Base-by-base conservation (phyloP, 2,888 invertebrate genomes). In the Dryadula phaetusa region DNA sequence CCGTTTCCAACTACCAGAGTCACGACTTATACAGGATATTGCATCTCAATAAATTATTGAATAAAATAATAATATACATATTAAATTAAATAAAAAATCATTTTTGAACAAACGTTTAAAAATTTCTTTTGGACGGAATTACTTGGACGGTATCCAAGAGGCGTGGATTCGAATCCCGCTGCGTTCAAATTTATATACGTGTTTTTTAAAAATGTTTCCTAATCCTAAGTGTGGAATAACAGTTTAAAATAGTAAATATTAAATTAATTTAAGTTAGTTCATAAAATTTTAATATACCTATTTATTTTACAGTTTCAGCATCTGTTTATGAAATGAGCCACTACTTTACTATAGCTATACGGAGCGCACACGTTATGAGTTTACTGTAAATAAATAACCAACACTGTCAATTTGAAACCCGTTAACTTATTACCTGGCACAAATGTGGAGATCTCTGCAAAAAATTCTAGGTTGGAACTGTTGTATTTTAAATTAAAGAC, bases 391-490 rank as follows among this genome's bases (percentile, higher is more conserved):
- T 52, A 28, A 52, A 52, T n/a, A 22, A 56, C 37, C 14, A 22
- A 37, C n/a, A 40, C 22, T 40, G 40, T 37, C 37, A 56, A 37
- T 37, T 56, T 34, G 20, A 5, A 8, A 56, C 37, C 40, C 46
- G 56, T 46, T 64, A 56, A 58, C 34, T 16, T 47, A 34, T 34
- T 66, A 69, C 66, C n/a, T 60, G 60, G 66, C 63, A 61, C 54
- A 61, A 54, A 61, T 56, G 62, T 62, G 62, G 62, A 28, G 61
- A 61, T 61, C 60, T 54, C 62, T 40, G 65, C 62, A 22, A 56
- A 67, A 46, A 53, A 25, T 61, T 47, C 42, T 67, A 65, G 18
- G 22, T 54, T 18, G 28, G 40, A 53, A 49, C 34, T 42, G 66
- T 66, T 69, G 69, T 66, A 0, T 37, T 1, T 12, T 37, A 37